Evolutionary conservation across 1,140 invertebrate species (phyloP), one percentile per base, ranked within the genome.

Genomic region (Drosophila lini): DNA sequence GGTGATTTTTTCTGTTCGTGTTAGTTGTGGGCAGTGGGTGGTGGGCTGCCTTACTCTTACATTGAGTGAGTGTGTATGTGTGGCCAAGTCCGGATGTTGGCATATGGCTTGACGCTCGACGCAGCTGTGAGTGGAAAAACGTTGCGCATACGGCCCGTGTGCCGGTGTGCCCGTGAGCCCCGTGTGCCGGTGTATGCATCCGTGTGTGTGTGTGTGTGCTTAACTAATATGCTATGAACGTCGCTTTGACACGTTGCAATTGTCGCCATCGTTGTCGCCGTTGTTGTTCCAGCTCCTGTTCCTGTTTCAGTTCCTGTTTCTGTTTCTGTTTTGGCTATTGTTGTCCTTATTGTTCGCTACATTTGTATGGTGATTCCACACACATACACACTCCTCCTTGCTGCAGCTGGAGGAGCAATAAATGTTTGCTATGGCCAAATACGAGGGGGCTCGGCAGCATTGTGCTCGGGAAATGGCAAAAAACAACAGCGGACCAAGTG

Each of bases 231-330:
- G 70, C 76, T 44, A 65, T 59, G 64, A 52, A 59, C 76, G 60
- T 57, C 71, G 81, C 65, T 84, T 65, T 65, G 81, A 70, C 80
- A 84, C 80, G 71, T 83, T 83, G 77, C 80, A 84, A 77, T 84
- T 83, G 81, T 78, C 69, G 79, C 80, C 59, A 15, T 61, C 41
- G 45, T 31, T 16, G 34, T 53, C 50, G 41, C 44, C 56, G 38
- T 40, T 6, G 38, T 58, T 53, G n/a, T 47, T 69, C 16, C 28
- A 22, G 40, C 38, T 58, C 56, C 56, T 58, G 48, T 40, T 41
- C 38, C 8, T 15, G 32, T 38, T 55, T 5, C 8, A 38, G 58
- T 55, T 60, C 10, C 56, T 61, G 52, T 38, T 53, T 11, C 25
- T 61, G 41, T 60, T 61, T 10, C 34, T 45, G 63, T 36, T 11